A percentile compares a stretch with the other conserved stretches of the same genome.
These are phyloP conservation scores for Ferdinandea cuprea DNA, from an alignment of 2,888 invertebrate species.

Conservation along the genomic window DNA sequence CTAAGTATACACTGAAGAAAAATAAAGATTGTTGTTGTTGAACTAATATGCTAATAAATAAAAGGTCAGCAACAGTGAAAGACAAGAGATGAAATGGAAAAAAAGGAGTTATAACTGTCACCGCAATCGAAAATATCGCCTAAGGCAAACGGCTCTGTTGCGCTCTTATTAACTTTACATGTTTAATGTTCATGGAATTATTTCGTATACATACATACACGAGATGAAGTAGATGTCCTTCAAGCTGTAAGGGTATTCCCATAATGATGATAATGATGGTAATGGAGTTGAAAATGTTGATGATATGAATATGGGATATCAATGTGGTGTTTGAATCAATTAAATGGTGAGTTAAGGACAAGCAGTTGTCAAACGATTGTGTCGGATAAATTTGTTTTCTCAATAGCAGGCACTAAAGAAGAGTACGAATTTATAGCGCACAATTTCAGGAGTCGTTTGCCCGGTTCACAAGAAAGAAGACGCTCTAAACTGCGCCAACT, in stretches of 20 bases:
- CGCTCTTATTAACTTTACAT: constrained; percentile 65
- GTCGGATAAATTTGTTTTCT: too few species aligned
- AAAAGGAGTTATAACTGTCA: constrained; percentile 47
- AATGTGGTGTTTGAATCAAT: constrained; percentile 36
- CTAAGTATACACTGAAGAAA: constrained; percentile 70
- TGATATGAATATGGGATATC: constrained; percentile 5
- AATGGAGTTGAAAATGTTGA: background rate
- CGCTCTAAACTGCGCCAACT: too few species aligned
- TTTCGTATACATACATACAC: background rate
- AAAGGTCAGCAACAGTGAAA: constrained; percentile 36
- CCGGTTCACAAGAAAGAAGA: too few species aligned
- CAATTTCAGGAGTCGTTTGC: too few species aligned
- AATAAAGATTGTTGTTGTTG: constrained; percentile 67
- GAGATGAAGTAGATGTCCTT: background rate
- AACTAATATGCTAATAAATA: constrained; percentile 74
- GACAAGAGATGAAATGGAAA: constrained; percentile 27
- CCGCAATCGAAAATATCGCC: constrained; percentile 41
- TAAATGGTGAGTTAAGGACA: constrained; percentile 2
- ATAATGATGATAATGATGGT: background rate
- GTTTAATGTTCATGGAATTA: constrained; percentile 42
- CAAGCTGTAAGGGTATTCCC: background rate
- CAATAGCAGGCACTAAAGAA: too few species aligned
- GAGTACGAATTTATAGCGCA: too few species aligned
- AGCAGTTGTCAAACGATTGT: background rate
- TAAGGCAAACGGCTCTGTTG: constrained; percentile 30